Conservation (phyloP, 2,113 vertebrate genomes). For the Pelecanus crispus region DNA sequence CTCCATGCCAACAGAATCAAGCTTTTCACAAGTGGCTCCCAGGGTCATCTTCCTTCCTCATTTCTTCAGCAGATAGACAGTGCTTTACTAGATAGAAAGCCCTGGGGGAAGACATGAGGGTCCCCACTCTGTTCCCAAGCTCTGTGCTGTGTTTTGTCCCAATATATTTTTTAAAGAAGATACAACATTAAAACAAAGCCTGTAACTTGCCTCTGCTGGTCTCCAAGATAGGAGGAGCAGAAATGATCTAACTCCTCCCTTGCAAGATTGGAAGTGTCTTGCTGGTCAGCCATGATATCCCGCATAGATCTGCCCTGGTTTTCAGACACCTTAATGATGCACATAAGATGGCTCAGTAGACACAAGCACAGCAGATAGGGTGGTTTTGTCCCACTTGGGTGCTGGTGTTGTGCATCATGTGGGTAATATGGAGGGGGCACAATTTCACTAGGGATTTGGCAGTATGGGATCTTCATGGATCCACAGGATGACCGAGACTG, state of each 20-base stretch:
- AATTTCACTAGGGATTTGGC: not conserved
- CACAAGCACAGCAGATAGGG: not conserved
- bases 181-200: not conserved
- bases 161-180: not conserved
- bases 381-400: not conserved
- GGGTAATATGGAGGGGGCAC: not conserved
- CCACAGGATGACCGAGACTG: too few relatives aligned
- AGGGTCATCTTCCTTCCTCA: not conserved
- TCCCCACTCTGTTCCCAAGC: not conserved
- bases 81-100: not conserved
- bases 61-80: not conserved
- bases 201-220: not conserved
- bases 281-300: not conserved
- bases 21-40: not conserved
- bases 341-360: not conserved
- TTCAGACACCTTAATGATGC: rapidly evolving
- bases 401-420: not conserved
- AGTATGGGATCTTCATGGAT: not conserved
- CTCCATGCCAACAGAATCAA: not conserved
- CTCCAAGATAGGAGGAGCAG: not conserved
- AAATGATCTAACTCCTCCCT: not conserved
- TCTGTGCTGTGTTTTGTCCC: not conserved
- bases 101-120: not conserved
- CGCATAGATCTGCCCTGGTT: not conserved
- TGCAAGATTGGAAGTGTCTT: not conserved